Base-by-base conservation (phyloP, 1,140 invertebrate species). In the Dreissena rostriformis region DNA sequence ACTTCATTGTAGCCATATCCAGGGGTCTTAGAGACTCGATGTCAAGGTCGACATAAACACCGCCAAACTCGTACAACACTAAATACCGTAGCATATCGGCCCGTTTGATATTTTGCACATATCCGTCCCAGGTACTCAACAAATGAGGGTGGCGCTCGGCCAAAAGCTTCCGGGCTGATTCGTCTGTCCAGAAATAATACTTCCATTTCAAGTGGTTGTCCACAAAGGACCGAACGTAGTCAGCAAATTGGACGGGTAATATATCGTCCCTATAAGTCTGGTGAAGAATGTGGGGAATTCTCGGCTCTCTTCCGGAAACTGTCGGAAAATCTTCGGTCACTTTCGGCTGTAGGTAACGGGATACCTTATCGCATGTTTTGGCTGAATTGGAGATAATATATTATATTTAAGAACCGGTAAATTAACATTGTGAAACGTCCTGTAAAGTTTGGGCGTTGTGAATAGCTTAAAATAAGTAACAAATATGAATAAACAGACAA, bases 41-140 rank as follows among this genome's bases (percentile, higher is more conserved):
- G 66, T 91, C 91, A 66, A 91, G 49, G 65, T 91, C 91, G 1
- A 85, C 87, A 77, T 91, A 91, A 6, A 91, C 76, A 17, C 91
- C 91, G 4, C 90, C 91, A 78, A 84, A 89, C 51, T 89, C 86
- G 76, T 88, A 86, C 55, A 91, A 77, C 17, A 91, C 73, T 71
- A 91, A 80, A 79, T 91, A 91, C 49, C 91, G 83, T 26, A 89
- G n/a, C 8, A 87, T 85, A 71, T 90, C 89, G 10, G 90, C 87
- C 51, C 39, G 57, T 61, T 74, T 67, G 2, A 67, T 29, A 15
- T 29, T 29, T 28, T 67, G 8, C 39, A 39, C 39, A 39, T 39
- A 39, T 5, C 39, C 39, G 39, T 39, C 39, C 39, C 39, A 39
- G 39, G 39, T 39, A 39, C 39, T 39, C 39, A 39, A 39, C 39